Conservation (phyloP, 2,113 vertebrate genomes). For the Artemisiospiza belli region DNA sequence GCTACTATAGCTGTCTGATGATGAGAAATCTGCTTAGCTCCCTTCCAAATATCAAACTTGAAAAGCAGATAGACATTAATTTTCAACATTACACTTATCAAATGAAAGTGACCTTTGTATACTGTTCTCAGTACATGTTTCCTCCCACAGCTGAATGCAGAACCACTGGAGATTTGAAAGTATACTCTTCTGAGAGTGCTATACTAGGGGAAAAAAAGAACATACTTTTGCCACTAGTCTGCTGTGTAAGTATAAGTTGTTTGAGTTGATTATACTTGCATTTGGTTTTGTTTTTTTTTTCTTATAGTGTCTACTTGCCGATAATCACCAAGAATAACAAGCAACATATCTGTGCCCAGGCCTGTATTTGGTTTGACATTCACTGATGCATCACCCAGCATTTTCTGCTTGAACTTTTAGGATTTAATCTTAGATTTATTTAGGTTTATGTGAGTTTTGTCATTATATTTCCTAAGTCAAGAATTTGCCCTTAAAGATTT, state of each 20-base stretch:
- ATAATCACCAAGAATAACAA: not conserved
- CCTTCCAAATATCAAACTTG: not conserved
- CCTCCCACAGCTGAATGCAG: not conserved
- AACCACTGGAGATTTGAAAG: not conserved
- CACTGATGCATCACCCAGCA: not conserved
- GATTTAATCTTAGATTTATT: not conserved
- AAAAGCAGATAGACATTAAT: not conserved
- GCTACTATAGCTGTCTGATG: not conserved
- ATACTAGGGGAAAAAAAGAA: not conserved
- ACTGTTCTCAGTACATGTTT: not conserved
- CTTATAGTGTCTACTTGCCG: not conserved
- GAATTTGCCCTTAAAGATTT: not conserved
- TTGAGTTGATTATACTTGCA: not conserved
- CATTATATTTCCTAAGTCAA: not conserved
- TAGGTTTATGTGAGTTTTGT: not conserved
- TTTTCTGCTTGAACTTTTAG: not conserved
- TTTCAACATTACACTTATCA: not conserved
- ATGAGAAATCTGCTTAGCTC: not conserved
- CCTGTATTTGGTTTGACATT: not conserved
- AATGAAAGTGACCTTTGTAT: not conserved
- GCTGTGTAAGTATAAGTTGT: not conserved
- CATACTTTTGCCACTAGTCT: not conserved
- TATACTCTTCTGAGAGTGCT: not conserved
- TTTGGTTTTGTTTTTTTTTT: not conserved
- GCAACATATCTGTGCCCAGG: not conserved